Evolutionary conservation across 2,888 invertebrate species (phyloP).

Genomic region (Stenodera caucasica): DNA sequence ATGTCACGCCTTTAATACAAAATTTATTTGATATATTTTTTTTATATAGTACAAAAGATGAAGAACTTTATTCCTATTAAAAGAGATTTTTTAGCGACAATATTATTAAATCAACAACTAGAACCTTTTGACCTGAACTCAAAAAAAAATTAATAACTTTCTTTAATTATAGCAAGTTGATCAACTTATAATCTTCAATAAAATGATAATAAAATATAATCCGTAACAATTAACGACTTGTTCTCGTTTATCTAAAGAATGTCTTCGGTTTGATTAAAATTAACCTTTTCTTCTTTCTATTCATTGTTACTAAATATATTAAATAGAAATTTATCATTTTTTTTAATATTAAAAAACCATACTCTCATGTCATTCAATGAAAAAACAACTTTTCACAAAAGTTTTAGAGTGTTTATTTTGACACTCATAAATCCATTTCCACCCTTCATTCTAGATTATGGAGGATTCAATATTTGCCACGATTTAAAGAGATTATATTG

Average conservation of each 20-base stretch:
- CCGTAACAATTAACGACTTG: not conserved
- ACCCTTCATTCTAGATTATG: not conserved
- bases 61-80: too few species aligned
- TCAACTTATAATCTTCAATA: not conserved
- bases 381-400: not conserved
- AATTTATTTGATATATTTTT: not conserved
- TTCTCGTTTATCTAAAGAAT: not conserved
- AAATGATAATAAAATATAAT: not conserved
- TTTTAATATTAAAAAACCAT: too few species aligned
- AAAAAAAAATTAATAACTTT: not conserved
- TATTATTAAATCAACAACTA: not conserved
- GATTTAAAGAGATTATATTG: too few species aligned
- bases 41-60: not conserved
- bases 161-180: not conserved
- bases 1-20: slow-evolving; percentile 14
- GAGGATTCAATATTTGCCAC: not conserved
- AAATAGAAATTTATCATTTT: too few species aligned
- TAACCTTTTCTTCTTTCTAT: not conserved
- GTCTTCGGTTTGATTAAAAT: not conserved
- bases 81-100: not conserved
- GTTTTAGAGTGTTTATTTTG: not conserved
- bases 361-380: not conserved
- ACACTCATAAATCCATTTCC: not conserved
- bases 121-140: slow-evolving; percentile 1
- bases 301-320: too few species aligned